Evolutionary conservation across 1,140 invertebrate species (phyloP).

Genomic region (Copidosoma floridanum): DNA sequence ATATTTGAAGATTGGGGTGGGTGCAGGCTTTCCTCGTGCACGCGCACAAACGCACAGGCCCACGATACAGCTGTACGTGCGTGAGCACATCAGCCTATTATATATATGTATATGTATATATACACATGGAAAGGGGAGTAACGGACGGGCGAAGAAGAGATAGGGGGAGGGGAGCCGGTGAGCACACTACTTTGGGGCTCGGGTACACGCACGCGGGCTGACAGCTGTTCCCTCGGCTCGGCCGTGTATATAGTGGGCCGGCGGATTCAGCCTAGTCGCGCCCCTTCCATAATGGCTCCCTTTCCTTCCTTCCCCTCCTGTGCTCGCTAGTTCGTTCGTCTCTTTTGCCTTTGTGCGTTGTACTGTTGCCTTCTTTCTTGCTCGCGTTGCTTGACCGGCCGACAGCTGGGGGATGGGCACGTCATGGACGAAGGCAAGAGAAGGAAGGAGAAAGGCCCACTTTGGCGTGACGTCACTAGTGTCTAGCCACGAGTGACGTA

Average conservation of each 20-base stretch:
- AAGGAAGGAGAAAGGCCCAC: neutral
- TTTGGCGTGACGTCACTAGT: conserved; percentile 45
- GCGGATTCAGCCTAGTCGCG: conserved; percentile 56
- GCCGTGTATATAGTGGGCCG: conserved; percentile 48
- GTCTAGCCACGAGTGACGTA: conserved; percentile 48
- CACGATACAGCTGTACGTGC: too few relatives aligned
- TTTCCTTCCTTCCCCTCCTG: conserved; percentile 57
- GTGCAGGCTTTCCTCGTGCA: conserved; percentile 39
- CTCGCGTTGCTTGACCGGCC: conserved; percentile 6
- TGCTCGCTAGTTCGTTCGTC: conserved; percentile 39
- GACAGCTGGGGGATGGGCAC: neutral
- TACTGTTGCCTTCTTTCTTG: conserved; percentile 30
- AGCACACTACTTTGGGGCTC: conserved; percentile 12
- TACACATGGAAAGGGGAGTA: conserved; percentile 3
- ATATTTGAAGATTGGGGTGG: conserved; percentile 57
- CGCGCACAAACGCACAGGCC: neutral
- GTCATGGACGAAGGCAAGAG: neutral
- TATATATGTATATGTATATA: neutral
- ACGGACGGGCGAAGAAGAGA: conserved; percentile 4
- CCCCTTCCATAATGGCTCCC: conserved; percentile 60
- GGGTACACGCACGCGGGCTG: conserved; percentile 44
- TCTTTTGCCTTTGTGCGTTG: conserved; percentile 30
- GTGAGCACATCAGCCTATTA: too few relatives aligned
- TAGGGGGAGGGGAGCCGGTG: neutral
- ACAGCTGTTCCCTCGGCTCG: conserved; percentile 55